Conservation (phyloP, 2,888 invertebrate species). For the Graphium colonna region DNA sequence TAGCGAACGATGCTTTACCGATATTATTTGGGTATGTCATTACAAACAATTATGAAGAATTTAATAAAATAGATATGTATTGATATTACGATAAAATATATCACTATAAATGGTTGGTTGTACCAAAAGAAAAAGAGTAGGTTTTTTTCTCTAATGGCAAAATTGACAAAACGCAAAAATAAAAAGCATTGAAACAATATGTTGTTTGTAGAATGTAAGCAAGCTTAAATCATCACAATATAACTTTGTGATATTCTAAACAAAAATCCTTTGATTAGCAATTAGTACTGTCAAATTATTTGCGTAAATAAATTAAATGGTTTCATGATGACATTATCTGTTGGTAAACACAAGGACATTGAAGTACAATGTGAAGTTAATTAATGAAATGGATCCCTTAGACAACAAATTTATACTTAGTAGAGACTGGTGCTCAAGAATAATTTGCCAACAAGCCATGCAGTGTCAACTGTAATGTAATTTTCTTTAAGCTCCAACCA, state of each 20-base stretch:
- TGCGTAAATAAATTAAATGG: slow-evolving; percentile 7
- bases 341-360: slow-evolving; percentile 26
- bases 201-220: too few relatives aligned
- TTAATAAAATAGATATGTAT: too few relatives aligned
- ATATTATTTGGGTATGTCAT: too few relatives aligned
- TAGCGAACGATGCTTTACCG: too few relatives aligned
- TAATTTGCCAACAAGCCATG: slow-evolving; percentile 37
- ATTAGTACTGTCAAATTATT: not conserved
- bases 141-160: too few relatives aligned
- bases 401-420: slow-evolving; percentile 37
- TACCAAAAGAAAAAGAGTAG: too few relatives aligned
- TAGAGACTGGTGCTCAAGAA: slow-evolving; percentile 29
- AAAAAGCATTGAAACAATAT: too few relatives aligned
- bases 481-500: slow-evolving; percentile 30
- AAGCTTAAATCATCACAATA: not conserved
- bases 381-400: slow-evolving; percentile 31
- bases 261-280: not conserved
- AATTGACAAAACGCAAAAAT: too few relatives aligned
- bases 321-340: slow-evolving; percentile 5
- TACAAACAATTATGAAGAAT: too few relatives aligned
- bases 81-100: too few relatives aligned
- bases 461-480: slow-evolving; percentile 38
- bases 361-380: slow-evolving; percentile 18
- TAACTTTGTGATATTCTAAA: not conserved
- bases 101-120: too few relatives aligned